Evolutionary conservation across 2,888 invertebrate species (phyloP).

Genomic region (Zygothrica quintamaculata): DNA sequence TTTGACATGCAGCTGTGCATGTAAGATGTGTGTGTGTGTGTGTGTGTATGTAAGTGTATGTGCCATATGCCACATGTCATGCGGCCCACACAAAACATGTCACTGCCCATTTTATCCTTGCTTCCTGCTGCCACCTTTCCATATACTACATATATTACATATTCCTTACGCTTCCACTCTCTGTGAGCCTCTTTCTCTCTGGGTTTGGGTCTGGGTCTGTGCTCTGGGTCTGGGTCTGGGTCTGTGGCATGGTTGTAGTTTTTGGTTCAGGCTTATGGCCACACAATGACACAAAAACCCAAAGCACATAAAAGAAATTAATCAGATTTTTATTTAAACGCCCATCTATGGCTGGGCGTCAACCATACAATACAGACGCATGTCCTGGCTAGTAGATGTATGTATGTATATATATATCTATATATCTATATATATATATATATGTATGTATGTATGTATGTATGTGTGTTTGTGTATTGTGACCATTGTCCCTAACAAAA

Average conservation of each 20-base stretch:
- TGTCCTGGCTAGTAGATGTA: neutral
- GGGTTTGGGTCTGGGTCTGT: conserved; percentile 26
- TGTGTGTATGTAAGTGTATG: conserved; percentile 18
- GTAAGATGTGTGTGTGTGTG: neutral
- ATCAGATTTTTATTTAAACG: conserved; percentile 82
- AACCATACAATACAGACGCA: conserved; percentile 17
- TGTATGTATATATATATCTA: too few relatives aligned
- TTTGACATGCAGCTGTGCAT: conserved; percentile 68
- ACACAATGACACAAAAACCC: conserved; percentile 77
- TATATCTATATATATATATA: neutral
- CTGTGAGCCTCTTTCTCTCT: conserved; percentile 22
- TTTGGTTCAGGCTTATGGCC: conserved; percentile 36
- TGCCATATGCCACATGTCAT: conserved; percentile 69
- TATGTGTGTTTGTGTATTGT: conserved; percentile 32
- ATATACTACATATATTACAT: too few relatives aligned
- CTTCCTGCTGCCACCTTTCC: conserved; percentile 73
- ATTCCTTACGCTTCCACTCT: too few relatives aligned
- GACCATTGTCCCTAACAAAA: conserved; percentile 70
- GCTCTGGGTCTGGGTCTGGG: neutral
- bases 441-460: conserved; percentile 8
- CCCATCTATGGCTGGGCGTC: conserved; percentile 66
- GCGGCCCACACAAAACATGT: conserved; percentile 74
- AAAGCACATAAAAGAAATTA: conserved; percentile 76
- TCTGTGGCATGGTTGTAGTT: neutral
- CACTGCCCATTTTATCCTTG: conserved; percentile 70